Conservation (phyloP, 2,113 vertebrate species). For the Astur gentilis region DNA sequence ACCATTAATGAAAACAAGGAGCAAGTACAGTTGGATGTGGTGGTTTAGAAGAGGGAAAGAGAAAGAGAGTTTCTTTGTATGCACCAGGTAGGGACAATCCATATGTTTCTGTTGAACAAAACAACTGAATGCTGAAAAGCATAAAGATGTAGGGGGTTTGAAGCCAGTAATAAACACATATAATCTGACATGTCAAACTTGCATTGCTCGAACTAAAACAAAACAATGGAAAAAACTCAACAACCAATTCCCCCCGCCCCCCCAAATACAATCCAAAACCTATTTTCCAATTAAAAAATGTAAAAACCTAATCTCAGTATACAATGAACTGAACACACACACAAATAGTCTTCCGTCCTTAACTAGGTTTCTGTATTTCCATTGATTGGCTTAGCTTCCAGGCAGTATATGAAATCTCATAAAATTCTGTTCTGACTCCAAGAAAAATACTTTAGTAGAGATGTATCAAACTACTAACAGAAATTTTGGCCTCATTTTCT, state of each 20-base stretch:
- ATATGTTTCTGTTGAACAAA: neutral
- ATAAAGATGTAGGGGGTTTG: neutral
- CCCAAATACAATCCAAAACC: neutral
- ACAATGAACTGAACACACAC: neutral
- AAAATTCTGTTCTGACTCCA: neutral
- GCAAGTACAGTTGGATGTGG: neutral
- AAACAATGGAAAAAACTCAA: rapidly evolving
- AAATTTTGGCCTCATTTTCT: neutral
- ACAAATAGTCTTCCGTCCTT: neutral
- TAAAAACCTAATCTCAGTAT: neutral
- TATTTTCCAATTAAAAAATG: neutral
- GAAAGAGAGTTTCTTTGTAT: neutral
- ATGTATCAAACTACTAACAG: neutral
- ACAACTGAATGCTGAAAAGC: neutral
- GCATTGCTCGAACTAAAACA: neutral
- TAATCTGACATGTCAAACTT: neutral
- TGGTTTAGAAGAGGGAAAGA: neutral
- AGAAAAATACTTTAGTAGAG: neutral
- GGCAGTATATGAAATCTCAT: neutral
- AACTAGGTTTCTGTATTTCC: neutral
- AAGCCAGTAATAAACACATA: neutral
- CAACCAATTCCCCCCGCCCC: no score
- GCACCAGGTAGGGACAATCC: neutral
- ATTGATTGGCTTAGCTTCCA: neutral
- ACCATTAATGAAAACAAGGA: neutral